A percentile compares a stretch with the other conserved stretches of the same genome.
These are phyloP conservation scores for Lepilemur ruficaudatus DNA, from an alignment of 2,797 vertebrate genomes.

Conservation along the genomic window DNA sequence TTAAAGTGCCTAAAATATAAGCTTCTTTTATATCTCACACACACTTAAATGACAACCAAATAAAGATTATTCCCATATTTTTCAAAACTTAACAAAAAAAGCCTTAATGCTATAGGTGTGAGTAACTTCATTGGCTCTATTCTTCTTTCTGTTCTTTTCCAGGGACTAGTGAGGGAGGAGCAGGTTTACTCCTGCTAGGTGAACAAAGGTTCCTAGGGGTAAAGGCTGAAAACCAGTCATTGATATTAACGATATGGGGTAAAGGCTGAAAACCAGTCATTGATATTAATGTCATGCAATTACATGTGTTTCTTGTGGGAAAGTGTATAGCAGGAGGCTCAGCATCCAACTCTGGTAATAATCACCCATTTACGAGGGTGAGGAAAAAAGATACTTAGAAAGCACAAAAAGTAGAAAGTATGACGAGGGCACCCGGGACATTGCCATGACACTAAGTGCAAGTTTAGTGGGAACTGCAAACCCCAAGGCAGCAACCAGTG, in stretches of 20 bases:
- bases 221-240: background rate
- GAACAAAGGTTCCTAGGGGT: background rate
- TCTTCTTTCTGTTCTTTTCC: background rate
- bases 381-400: background rate
- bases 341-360: background rate
- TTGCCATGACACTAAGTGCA: background rate
- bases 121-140: background rate
- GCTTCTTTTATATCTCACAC: background rate
- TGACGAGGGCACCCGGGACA: background rate
- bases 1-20: background rate
- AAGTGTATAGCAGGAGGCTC: background rate
- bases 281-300: background rate
- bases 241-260: background rate
- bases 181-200: background rate
- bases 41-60: background rate
- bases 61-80: background rate
- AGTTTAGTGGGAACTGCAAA: background rate
- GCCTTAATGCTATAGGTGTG: background rate
- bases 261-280: background rate
- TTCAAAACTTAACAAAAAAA: background rate
- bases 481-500: background rate
- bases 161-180: background rate
- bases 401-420: background rate
- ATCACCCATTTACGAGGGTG: background rate
- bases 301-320: background rate